These are phyloP conservation scores for Pterostichus niger DNA, from an alignment of 2,888 invertebrate genomes.

Conservation along the genomic window DNA sequence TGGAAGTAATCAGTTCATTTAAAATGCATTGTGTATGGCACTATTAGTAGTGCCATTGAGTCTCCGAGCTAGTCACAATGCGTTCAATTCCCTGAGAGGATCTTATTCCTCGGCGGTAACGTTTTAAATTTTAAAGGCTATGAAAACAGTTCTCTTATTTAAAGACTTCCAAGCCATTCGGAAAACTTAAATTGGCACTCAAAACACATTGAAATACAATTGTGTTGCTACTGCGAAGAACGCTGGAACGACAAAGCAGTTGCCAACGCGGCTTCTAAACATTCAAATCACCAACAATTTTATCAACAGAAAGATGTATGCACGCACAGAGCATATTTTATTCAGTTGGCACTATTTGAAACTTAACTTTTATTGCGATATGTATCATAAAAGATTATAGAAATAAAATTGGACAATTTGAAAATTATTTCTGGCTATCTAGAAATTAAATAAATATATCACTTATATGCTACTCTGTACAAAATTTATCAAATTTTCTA, in stretches of 20 bases:
- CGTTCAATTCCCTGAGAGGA: conserved; percentile 60
- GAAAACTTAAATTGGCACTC: conserved; percentile 65
- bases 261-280: neutral
- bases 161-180: conserved; percentile 58
- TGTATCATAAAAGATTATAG: too few relatives aligned
- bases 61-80: conserved; percentile 39
- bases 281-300: conserved; percentile 4
- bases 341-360: neutral
- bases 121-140: conserved; percentile 66
- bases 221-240: neutral
- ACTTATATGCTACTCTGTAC: too few relatives aligned
- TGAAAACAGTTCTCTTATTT: conserved; percentile 64
- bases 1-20: conserved; percentile 65
- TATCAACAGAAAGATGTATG: neutral
- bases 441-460: too few relatives aligned
- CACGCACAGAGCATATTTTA: neutral
- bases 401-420: too few relatives aligned
- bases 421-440: too few relatives aligned
- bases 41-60: conserved; percentile 59
- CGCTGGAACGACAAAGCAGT: neutral
- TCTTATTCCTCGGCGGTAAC: conserved; percentile 52
- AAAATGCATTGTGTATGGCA: conserved; percentile 66
- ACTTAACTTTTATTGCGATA: too few relatives aligned
- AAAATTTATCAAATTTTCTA: too few relatives aligned
- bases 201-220: conserved; percentile 65